Evolutionary conservation across 2,888 invertebrate species (phyloP).

Genomic region (Hylaea fasciaria): DNA sequence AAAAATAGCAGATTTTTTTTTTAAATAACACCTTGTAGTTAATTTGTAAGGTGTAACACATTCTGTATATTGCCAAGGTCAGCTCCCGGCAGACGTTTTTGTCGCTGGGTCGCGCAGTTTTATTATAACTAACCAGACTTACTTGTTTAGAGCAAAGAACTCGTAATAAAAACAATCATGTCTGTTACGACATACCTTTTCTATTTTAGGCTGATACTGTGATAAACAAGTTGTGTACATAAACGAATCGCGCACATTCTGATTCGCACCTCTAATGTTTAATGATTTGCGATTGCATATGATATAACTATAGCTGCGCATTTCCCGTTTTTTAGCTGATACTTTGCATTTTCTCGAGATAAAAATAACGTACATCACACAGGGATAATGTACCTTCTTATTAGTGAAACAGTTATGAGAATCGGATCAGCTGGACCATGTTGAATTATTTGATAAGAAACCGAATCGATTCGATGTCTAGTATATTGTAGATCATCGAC

Average conservation of each 20-base stretch:
- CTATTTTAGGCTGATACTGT: constrained; percentile 8
- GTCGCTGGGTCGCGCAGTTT: constrained; percentile 2
- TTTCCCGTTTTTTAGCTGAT: too few relatives aligned
- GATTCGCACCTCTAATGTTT: not conserved
- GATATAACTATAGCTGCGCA: not conserved
- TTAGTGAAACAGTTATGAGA: too few relatives aligned
- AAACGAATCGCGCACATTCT: constrained; percentile 2
- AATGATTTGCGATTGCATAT: not conserved
- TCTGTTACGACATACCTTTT: constrained; percentile 4
- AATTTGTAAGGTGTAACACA: not conserved
- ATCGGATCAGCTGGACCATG: too few relatives aligned
- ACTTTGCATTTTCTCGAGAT: too few relatives aligned
- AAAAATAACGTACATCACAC: too few relatives aligned
- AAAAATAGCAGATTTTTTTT: too few relatives aligned
- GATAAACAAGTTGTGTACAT: constrained; percentile 9
- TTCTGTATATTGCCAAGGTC: constrained; percentile 16
- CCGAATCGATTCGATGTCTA: too few relatives aligned
- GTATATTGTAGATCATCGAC: too few relatives aligned
- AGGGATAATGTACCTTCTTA: too few relatives aligned
- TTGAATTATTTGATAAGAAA: too few relatives aligned
- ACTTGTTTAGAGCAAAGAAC: constrained; percentile 2
- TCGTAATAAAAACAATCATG: not conserved
- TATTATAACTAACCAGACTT: not conserved
- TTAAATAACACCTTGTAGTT: too few relatives aligned
- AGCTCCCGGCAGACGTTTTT: constrained; percentile 1